Evolutionary conservation across 2,113 vertebrate genomes (phyloP).

Genomic region (Poecile atricapillus): DNA sequence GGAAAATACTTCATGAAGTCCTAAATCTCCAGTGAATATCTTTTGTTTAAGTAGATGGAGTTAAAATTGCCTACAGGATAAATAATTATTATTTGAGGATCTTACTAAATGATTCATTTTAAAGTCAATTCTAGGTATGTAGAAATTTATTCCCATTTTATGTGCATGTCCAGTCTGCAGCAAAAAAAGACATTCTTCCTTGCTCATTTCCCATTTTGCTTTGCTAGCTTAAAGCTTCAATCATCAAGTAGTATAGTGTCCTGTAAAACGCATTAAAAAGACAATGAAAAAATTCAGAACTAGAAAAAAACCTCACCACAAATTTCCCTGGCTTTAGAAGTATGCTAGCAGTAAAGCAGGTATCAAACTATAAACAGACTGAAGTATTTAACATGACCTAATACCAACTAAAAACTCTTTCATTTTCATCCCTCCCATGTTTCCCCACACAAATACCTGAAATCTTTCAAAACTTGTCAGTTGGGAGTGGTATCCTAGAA

Average conservation of each 20-base stretch:
- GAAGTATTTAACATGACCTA: not conserved
- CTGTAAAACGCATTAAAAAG: not conserved
- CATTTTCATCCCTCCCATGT: not conserved
- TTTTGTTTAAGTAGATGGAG: not conserved
- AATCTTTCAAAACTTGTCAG: not conserved
- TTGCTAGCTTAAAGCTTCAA: not conserved
- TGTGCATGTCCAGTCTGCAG: not conserved
- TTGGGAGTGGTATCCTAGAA: not conserved
- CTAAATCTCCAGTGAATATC: not conserved
- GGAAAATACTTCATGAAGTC: not conserved
- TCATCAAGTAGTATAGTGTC: not conserved
- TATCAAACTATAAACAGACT: not conserved
- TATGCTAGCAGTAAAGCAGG: not conserved
- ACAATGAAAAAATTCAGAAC: not conserved
- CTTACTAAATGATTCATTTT: not conserved
- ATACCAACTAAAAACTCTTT: not conserved
- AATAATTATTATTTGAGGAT: not conserved
- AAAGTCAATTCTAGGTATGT: not conserved
- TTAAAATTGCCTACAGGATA: not conserved
- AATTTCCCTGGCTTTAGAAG: not conserved
- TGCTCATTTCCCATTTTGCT: not conserved
- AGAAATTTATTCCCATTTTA: not conserved
- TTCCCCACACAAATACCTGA: not conserved
- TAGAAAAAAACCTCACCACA: not conserved
- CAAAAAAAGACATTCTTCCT: not conserved